A percentile compares a stretch with the other conserved stretches of the same genome.
Evolutionary conservation across 2,797 vertebrate genomes (phyloP).

Genomic region (Avahi laniger): DNA sequence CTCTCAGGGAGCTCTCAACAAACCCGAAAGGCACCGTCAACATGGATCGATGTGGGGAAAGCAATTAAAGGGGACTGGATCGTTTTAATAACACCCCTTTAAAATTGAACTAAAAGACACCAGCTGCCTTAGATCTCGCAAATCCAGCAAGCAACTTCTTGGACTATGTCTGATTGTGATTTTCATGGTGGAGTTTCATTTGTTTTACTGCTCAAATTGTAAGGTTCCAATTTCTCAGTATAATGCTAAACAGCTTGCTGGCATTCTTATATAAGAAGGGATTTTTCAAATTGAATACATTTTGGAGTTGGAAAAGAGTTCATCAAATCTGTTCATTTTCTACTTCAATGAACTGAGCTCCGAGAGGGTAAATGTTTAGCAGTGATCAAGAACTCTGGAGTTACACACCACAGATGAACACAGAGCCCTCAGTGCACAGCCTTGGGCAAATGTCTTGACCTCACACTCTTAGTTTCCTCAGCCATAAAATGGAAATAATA

Average conservation of each 20-base stretch:
- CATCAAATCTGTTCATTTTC: neutral
- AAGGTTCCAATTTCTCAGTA: slow-evolving; percentile 62
- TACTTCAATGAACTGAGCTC: neutral
- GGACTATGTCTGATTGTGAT: slow-evolving; percentile 64
- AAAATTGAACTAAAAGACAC: neutral
- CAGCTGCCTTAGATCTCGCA: slow-evolving; percentile 46
- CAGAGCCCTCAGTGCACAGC: neutral
- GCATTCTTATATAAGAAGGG: slow-evolving; percentile 5
- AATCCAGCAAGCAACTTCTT: slow-evolving; percentile 31
- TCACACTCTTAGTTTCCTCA: neutral
- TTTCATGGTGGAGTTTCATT: slow-evolving; percentile 61
- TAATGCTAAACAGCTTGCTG: slow-evolving; percentile 46
- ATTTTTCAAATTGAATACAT: slow-evolving; percentile 30
- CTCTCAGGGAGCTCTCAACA: neutral
- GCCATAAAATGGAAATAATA: neutral
- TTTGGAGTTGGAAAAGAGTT: slow-evolving; percentile 19
- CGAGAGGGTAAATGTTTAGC: neutral
- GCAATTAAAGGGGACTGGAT: neutral
- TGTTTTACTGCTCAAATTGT: slow-evolving; percentile 57
- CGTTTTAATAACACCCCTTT: neutral
- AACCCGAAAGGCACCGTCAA: neutral
- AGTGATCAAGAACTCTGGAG: neutral
- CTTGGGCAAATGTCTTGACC: neutral
- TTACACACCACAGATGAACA: accelerated
- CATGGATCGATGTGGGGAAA: neutral